Evolutionary conservation across 2,113 vertebrate genomes (phyloP), one percentile per base, ranked within the genome.

Genomic region (Microcebus jonahi): DNA sequence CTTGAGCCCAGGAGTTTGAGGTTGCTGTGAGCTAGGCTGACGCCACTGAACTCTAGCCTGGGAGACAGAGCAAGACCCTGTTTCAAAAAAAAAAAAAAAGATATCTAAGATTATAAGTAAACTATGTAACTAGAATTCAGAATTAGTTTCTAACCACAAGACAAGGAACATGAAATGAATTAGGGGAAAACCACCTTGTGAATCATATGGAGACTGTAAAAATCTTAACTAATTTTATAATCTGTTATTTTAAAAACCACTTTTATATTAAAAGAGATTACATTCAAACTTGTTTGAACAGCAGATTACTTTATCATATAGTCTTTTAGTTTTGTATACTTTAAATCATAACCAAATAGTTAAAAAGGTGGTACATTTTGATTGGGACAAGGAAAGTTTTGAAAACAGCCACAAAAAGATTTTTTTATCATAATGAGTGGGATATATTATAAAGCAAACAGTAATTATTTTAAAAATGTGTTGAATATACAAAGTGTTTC

Each of bases 161-260:
- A 80, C 15, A 63, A 70, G 12, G 85, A 88, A 81, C 34, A 70
- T 25, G 11, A 95, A 92, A 75, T 63, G 50, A 90, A 77, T 94
- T 65, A 42, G 23, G 25, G 9, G 23, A 88, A 53, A 53, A 70
- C 1, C 3, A 65, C 48, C 8, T 68, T 83, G 50, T 71, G 61
- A 96, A 73, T 95, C 63, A 93, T 45, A 80, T 48, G 23, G 17
- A 7, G 9, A 14, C 21, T 63, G 3, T 15, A 68, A 14, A 92
- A 63, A 70, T 88, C 76, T 93, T 50, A 88, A 88, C 50, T 48
- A 61, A 45, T 71, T 83, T 80, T 31, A 61, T 80, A 45, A 94
- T 42, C 27, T 75, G 4, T 73, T 80, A 50, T 63, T 91, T 86
- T 23, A 71, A 97, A 75, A 85, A 48, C 10, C 45, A 2, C 27